A percentile compares a stretch with the other conserved stretches of the same genome.
Conservation (phyloP, 2,888 invertebrate species). For the Chydorus sphaericus region DNA sequence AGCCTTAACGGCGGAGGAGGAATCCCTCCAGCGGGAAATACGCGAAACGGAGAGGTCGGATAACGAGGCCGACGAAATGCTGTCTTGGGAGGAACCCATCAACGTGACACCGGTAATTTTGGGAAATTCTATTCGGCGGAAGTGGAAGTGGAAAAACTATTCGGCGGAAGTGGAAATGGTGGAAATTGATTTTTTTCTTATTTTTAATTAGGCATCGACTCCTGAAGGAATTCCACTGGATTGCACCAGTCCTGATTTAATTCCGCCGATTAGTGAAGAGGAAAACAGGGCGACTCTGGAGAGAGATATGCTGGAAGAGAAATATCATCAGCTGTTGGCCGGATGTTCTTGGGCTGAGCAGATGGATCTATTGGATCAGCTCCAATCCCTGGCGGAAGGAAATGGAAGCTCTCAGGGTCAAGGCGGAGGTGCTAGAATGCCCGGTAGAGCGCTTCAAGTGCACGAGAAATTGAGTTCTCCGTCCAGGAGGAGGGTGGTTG, state of each 20-base stretch:
- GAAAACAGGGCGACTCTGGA: background rate
- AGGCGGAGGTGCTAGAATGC: conserved; percentile 67
- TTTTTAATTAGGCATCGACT: background rate
- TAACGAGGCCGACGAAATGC: conserved; percentile 16
- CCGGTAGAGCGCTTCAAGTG: conserved; percentile 77
- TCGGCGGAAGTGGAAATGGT: background rate
- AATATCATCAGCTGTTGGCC: conserved; percentile 25
- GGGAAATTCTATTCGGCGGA: background rate
- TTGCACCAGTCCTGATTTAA: background rate
- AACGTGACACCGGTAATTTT: background rate
- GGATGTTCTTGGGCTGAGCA: conserved; percentile 62
- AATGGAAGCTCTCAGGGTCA: too few species aligned
- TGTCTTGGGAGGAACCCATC: conserved; percentile 1
- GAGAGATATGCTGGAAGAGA: background rate
- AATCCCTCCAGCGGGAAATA: conserved; percentile 41
- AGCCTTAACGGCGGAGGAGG: conserved; percentile 40
- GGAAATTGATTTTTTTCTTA: background rate
- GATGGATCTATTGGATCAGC: conserved; percentile 43
- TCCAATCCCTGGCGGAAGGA: conserved; percentile 55
- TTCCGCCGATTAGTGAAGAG: too few species aligned
- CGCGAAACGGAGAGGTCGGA: conserved; percentile 29
- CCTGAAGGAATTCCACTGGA: background rate
- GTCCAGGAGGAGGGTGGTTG: conserved; percentile 61
- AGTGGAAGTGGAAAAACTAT: background rate
- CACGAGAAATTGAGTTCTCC: conserved; percentile 90